Base-by-base conservation (phyloP, 1,140 invertebrate genomes). In the Palaemon carinicauda region DNA sequence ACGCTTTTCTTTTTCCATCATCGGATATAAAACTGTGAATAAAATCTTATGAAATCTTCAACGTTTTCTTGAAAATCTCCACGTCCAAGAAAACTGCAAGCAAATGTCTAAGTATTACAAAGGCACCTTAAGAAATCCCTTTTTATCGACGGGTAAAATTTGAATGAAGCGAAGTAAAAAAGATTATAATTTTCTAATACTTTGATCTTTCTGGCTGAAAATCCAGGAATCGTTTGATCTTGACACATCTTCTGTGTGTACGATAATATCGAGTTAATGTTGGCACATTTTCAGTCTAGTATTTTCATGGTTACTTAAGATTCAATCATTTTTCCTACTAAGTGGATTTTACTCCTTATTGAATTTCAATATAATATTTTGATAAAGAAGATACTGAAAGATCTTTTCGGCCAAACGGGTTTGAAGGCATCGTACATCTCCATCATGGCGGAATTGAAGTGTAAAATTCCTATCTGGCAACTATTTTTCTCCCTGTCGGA, bases 131-230 rank as follows among this genome's bases (percentile, higher is more conserved):
- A 41, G 41, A 41, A 41, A 41, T 12, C 41, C 41, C 41, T 41
- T 41, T 41, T 3, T 41, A 41, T 41, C 41, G 41, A 5, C 33
- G 5, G n/a, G 31, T 51, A 75, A 75, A 50, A 51, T 21, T 19
- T 24, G 9, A 54, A 12, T 27, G 53, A 78, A 31, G 10, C n/a
- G 24, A 54, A 60, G 53, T 33, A 80, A 54, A 60, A 82, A 21
- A 83, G 52, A 52, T 65, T 29, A 27, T 15, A 65, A 53, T 53
- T 53, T 81, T 60, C 53, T 10, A 27, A 78, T n/a, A 78, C 82
- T 85, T 85, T 85, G 82, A 85, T 85, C 82, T 71, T 53, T 85
- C 54, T 79, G 31, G 74, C 65, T 79, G 82, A 85, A 85, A 85
- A 85, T 85, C 52, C 75, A 21, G 50, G 56, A 21, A 52, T 53